A percentile compares a stretch with the other conserved stretches of the same genome.
phyloP scores from a whole-genome alignment of 2,888 invertebrate genomes.

The Saturnia pavonia region DNA sequence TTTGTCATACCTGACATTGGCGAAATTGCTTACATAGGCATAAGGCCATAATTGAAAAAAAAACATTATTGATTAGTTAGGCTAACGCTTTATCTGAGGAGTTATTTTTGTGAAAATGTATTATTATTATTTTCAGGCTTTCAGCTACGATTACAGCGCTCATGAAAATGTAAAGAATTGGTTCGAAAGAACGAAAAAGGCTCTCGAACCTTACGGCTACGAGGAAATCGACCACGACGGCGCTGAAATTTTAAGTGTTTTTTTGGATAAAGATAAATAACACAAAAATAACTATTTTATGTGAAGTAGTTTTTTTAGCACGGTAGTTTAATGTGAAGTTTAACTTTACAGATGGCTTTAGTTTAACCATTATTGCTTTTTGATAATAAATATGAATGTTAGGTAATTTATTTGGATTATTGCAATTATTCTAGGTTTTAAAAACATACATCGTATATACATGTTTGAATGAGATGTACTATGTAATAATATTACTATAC shows the following conservation, averaged over 20 bases:
- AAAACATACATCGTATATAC: neutral
- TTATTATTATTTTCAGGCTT: conserved; percentile 59
- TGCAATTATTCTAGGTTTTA: neutral
- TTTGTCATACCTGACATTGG: no score
- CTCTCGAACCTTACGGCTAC: conserved; percentile 85
- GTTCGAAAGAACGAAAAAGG: conserved; percentile 85
- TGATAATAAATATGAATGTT: neutral
- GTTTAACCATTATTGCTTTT: neutral
- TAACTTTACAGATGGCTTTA: neutral
- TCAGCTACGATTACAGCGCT: conserved; percentile 78
- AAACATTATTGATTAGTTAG: no score
- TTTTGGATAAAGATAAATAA: conserved; percentile 44
- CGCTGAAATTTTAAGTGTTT: conserved; percentile 78
- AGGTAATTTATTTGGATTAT: neutral
- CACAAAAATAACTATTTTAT: neutral
- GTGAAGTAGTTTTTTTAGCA: neutral
- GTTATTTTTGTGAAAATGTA: neutral
- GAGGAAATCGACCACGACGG: conserved; percentile 84
- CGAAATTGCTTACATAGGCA: no score
- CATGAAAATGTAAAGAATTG: conserved; percentile 83
- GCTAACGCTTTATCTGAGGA: neutral
- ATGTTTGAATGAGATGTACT: neutral
- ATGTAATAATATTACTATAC: neutral
- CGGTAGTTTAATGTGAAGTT: neutral
- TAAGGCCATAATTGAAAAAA: no score